Conservation (phyloP, 2,113 vertebrate genomes). For the Platycercus adscitus region DNA sequence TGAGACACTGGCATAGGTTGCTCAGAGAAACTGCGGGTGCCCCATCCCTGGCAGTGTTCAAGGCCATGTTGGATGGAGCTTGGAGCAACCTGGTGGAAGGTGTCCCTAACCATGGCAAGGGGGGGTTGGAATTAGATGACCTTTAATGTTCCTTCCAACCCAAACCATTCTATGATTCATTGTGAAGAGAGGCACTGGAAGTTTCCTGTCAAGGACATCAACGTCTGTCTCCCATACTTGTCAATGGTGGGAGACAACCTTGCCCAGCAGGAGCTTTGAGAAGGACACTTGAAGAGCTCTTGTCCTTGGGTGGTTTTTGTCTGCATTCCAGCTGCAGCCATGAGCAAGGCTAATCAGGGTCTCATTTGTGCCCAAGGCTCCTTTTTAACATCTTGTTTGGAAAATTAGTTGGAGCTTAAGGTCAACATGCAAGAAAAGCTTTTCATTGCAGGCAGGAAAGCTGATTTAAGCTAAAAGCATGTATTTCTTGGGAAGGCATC, state of each 20-base stretch:
- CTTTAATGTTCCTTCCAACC: background rate
- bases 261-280: background rate
- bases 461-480: background rate
- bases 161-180: background rate
- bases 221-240: accelerated
- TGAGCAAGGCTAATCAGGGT: background rate
- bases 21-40: background rate
- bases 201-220: background rate
- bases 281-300: background rate
- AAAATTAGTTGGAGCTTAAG: background rate
- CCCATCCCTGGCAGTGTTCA: background rate
- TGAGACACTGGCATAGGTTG: background rate
- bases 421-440: background rate
- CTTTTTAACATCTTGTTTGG: background rate
- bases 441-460: background rate
- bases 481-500: background rate
- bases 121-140: background rate
- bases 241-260: background rate
- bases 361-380: background rate
- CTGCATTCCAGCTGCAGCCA: background rate
- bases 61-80: background rate
- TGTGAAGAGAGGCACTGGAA: background rate
- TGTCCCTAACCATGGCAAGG: background rate
- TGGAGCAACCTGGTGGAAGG: background rate
- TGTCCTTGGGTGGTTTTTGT: background rate